A percentile compares a stretch with the other conserved stretches of the same genome.
Evolutionary conservation across 2,113 vertebrate species (phyloP).

Genomic region (Catagonus wagneri): DNA sequence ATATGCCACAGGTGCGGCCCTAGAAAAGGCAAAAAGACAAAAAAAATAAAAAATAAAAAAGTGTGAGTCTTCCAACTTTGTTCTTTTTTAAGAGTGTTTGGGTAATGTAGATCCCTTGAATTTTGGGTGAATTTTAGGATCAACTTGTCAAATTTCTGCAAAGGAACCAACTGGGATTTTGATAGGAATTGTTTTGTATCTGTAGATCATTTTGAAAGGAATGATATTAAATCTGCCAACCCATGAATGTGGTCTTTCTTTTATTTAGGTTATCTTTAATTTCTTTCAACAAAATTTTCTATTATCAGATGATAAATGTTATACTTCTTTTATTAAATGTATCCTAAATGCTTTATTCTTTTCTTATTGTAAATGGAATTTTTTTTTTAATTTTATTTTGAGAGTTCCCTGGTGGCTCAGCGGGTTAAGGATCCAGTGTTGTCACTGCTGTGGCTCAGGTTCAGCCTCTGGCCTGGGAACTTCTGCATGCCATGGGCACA

Average conservation of each 20-base stretch:
- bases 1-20: too few species aligned
- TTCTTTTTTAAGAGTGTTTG: background rate
- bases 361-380: background rate
- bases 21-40: too few species aligned
- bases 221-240: background rate
- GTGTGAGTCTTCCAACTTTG: background rate
- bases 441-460: too few species aligned
- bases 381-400: background rate
- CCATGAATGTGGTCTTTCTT: background rate
- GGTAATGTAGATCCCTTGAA: background rate
- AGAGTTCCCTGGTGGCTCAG: too few species aligned
- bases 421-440: too few species aligned
- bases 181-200: slow-evolving; percentile 14
- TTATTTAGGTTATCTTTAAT: slow-evolving; percentile 14
- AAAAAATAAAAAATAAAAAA: background rate
- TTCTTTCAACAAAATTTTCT: slow-evolving; percentile 12
- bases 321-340: slow-evolving; percentile 1
- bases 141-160: background rate
- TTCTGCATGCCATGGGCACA: too few species aligned
- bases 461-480: too few species aligned
- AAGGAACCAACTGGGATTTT: slow-evolving; percentile 11
- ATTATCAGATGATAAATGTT: slow-evolving; percentile 39
- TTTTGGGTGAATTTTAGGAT: slow-evolving; percentile 38
- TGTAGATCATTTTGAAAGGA: background rate
- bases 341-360: slow-evolving; percentile 41